Evolutionary conservation across 2,888 invertebrate species (phyloP), one percentile per base, ranked within the genome.

Genomic region (Chrysolina americana): DNA sequence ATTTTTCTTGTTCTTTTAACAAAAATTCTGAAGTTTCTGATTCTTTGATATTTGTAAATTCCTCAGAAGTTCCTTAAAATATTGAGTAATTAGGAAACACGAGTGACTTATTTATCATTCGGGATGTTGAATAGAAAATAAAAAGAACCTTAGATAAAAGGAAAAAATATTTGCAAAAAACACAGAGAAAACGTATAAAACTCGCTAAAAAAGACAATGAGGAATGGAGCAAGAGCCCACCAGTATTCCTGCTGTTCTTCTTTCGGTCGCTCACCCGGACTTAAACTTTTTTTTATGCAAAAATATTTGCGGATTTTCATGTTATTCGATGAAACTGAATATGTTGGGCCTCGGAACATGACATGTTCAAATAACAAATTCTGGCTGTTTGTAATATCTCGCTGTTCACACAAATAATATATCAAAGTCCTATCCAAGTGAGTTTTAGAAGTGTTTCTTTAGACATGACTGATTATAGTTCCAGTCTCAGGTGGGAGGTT

Each of bases 291-390:
- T 59, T 15, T 59, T 28, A 59, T 21, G 56, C 56, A 59, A 59
- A 47, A 59, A 59, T 59, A 59, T 59, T 59, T 28, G 28, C 59
- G n/a, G n/a, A 28, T 36, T 59, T 59, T 36, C 59, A 28, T 64
- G 65, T 68, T 63, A 72, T 70, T 53, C 47, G 59, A 64, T 71
- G 74, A 71, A 74, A 76, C 70, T 71, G 41, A 70, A 76, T 65
- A 81, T 80, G 79, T 83, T 81, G 82, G 78, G 80, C 78, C 76
- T 97, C 81, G 94, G 94, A 85, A 98, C 95, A 97, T 97, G 92
- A 84, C 83, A 82, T 79, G 80, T 83, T 82, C 79, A 78, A 80
- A 83, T 82, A 85, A 86, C 85, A 85, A 85, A 86, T 86, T 84
- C 84, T 78, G 81, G 79, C 79, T 81, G 82, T 83, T 85, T 83